These are phyloP conservation scores for Megalopta genalis DNA, from an alignment of 1,140 invertebrate genomes.

Conservation along the genomic window DNA sequence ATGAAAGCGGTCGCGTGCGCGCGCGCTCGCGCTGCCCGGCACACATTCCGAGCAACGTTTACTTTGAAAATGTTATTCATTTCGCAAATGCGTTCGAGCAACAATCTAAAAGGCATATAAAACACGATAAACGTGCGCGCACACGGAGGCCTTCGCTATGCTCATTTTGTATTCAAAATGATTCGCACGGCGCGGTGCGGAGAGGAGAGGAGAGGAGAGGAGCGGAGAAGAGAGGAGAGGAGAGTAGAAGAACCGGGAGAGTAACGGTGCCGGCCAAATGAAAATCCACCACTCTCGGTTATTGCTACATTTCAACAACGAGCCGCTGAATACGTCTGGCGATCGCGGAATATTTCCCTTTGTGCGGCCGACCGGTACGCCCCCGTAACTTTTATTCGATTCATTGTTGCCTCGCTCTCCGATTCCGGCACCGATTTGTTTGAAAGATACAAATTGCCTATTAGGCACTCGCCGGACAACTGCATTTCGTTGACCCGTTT, in stretches of 20 bases:
- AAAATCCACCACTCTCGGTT: conserved; percentile 46
- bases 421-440: neutral
- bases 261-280: conserved; percentile 39
- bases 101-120: conserved; percentile 39
- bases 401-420: neutral
- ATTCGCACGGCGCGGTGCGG: neutral
- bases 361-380: neutral
- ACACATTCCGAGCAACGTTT: neutral
- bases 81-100: neutral
- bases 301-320: conserved; percentile 47
- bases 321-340: conserved; percentile 31
- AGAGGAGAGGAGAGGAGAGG: too few species aligned
- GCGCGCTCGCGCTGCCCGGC: neutral
- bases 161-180: conserved; percentile 42
- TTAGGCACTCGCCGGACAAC: neutral
- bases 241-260: neutral
- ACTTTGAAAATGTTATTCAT: conserved; percentile 11
- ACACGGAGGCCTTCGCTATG: conserved; percentile 2
- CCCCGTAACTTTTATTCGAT: conserved; percentile 22
- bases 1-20: neutral
- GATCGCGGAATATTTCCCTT: conserved; percentile 33
- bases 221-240: too few species aligned
- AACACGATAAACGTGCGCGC: conserved; percentile 40
- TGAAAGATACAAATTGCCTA: neutral
- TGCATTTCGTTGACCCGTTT: too few species aligned